Evolutionary conservation across 2,797 vertebrate genomes (phyloP).

Genomic region (Anniella stebbinsi): DNA sequence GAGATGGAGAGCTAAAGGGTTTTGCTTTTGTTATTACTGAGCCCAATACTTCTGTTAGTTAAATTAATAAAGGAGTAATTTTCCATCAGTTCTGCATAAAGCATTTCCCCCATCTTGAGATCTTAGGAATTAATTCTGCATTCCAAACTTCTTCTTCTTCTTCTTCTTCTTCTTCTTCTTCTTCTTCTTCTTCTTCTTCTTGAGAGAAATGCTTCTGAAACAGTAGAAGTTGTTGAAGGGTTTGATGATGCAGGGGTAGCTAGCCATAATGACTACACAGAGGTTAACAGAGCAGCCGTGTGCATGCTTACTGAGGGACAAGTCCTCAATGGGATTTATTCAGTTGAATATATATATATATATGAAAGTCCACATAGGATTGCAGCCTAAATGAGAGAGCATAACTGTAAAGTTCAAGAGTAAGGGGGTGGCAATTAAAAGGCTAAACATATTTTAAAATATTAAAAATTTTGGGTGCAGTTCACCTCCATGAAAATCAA

Average conservation of each 20-base stretch:
- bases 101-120: not conserved
- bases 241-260: not conserved
- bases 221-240: not conserved
- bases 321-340: not conserved
- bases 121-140: not conserved
- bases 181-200: too few relatives aligned
- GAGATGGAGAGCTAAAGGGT: too few relatives aligned
- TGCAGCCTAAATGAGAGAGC: not conserved
- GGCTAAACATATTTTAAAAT: not conserved
- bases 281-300: not conserved
- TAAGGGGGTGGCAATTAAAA: not conserved
- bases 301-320: not conserved
- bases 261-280: not conserved
- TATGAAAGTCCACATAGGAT: not conserved
- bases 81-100: not conserved
- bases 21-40: not conserved
- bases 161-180: too few relatives aligned
- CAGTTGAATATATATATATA: not conserved
- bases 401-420: not conserved
- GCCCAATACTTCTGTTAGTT: not conserved
- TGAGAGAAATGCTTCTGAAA: not conserved
- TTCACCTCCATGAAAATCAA: not conserved
- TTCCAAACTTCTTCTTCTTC: not conserved
- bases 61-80: conserved; percentile 1
- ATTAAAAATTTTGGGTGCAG: not conserved